Base-by-base conservation (phyloP, 2,888 invertebrate genomes). In the Orthosia incerta region DNA sequence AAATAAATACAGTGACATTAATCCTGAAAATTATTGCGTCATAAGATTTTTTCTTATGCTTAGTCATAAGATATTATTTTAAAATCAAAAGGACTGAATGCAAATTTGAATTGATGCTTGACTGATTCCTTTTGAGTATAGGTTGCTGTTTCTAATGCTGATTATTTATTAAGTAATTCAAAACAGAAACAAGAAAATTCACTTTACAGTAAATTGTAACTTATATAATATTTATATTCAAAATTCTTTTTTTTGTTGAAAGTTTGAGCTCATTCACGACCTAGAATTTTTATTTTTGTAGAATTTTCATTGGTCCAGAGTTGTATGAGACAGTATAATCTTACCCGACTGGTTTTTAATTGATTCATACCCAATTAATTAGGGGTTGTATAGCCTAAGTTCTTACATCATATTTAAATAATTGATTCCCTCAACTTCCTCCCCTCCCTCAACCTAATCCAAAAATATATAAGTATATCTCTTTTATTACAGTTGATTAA, bases 401-500 rank as follows among this genome's bases (percentile, higher is more conserved):
- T 23, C 3, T 39, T 50, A 11, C 7, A 23, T 12, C 23, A 50
- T 26, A 23, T 39, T 9, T 39, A 39, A 39, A 39, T 39, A 9
- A 18, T 18, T 13, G 15, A 45, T 26, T 20, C 5, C 20, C 18
- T 39, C 39, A 39, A 39, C 39, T 39, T 39, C 39, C 9, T 39
- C 39, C 39, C 9, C 39, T 7, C 5, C 26, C 1, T 13, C 9
- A 26, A 48, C 11, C 4, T 9, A 51, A 59, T 67, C 18, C 18
- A 15, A 23, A 57, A 50, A 48, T n/a, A 48, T 51, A 26, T 48
- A 20, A 39, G 18, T 23, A 31, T 62, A 45, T 20, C 48, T 79
- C 59, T 5, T 59, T 79, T 63, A 48, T 23, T n/a, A 50, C 57
- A 23, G 48, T 46, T 79, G 79, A 79, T 63, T 60, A 72, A 64